phyloP scores from a whole-genome alignment of 2,113 vertebrate species.

The Prinia subflava region DNA sequence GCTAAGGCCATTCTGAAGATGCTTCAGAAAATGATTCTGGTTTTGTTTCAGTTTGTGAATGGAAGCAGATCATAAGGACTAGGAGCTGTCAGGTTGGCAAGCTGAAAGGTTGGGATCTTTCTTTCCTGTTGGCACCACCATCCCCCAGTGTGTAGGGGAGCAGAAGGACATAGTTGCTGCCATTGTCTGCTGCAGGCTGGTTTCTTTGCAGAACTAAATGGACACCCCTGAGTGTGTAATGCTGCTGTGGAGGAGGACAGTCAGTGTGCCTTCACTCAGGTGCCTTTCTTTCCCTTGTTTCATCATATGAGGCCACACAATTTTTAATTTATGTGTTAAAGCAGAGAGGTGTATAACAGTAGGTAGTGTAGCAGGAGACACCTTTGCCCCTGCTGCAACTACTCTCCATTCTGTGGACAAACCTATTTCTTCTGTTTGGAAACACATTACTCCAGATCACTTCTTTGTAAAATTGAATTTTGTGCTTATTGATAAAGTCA shows the following conservation, averaged over 20 bases:
- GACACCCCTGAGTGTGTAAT: accelerated
- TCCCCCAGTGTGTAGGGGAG: neutral
- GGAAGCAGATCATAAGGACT: neutral
- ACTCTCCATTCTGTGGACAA: accelerated
- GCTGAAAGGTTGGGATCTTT: neutral
- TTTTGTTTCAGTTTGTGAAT: neutral
- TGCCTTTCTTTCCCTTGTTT: neutral
- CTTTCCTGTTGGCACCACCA: neutral
- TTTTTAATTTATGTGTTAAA: neutral
- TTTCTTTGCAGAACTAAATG: neutral
- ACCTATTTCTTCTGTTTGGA: neutral
- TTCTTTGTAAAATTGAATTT: neutral
- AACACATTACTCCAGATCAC: neutral
- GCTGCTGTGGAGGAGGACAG: neutral
- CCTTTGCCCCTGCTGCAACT: neutral
- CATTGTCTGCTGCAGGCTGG: accelerated
- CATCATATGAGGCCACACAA: too few relatives aligned
- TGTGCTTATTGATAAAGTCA: neutral
- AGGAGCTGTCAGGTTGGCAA: neutral
- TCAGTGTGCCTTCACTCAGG: neutral
- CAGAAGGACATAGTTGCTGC: neutral
- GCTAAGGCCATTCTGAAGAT: neutral
- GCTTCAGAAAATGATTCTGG: neutral
- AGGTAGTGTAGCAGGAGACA: neutral
- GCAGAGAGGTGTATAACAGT: neutral